Evolutionary conservation across 2,888 invertebrate genomes (phyloP), one percentile per base, ranked within the genome.

Genomic region (Rhingia campestris): DNA sequence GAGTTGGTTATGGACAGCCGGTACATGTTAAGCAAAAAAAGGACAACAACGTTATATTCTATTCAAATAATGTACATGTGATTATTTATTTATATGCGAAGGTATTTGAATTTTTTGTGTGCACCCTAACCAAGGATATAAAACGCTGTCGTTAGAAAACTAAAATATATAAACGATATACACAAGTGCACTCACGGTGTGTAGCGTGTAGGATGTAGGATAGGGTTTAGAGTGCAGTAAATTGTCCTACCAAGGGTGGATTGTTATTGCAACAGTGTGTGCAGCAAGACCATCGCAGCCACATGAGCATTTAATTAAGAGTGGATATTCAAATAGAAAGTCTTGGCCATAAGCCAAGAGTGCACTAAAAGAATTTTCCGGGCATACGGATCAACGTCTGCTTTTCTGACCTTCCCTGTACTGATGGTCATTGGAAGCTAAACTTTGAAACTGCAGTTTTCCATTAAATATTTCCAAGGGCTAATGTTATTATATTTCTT

Each of bases 121-220:
- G 51, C 33, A 53, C 45, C 47, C 41, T 6, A 14, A 12, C 4
- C 12, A 7, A 14, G 45, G 47, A 37, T 58, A 70, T 63, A 66
- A 72, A 73, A 53, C 51, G 73, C 63, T 77, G 77, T 56, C 67
- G 82, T 82, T 82, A 58, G 63, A 33, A 79, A 56, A 45, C 67
- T 22, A 73, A 69, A 14, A 54, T n/a, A n/a, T n/a, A 58, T 64
- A 39, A 73, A 63, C 43, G 73, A 45, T 67, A 22, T 22, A 70
- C 69, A 69, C 81, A 82, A 79, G 79, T 82, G 79, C 82, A 79
- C 63, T 82, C 9, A 7, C 14, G 5, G 12, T 74, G 30, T 54
- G 51, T 53, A 41, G 72, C 64, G 37, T 41, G 51, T 22, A 37
- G 37, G 7, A 43, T 30, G 22, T 22, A 22, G 22, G 22, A 1